A percentile compares a stretch with the other conserved stretches of the same genome.
These are phyloP conservation scores for Atta colombica DNA, from an alignment of 1,140 invertebrate genomes.

Conservation along the genomic window DNA sequence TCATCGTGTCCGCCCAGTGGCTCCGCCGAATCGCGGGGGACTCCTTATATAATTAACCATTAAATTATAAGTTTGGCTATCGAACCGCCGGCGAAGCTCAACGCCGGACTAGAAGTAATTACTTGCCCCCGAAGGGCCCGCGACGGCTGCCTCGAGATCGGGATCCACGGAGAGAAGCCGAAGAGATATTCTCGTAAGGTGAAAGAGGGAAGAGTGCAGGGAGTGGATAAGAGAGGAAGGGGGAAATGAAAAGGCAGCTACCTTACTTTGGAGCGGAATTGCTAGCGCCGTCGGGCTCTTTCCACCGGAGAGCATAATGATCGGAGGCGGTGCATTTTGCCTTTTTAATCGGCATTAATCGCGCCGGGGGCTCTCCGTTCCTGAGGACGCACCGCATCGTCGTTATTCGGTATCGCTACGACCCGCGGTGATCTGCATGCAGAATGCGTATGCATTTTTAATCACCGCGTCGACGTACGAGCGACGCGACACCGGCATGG, in stretches of 20 bases:
- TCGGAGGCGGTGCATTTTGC: constrained; percentile 77
- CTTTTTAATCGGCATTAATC: constrained; percentile 85
- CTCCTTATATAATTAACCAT: constrained; percentile 87
- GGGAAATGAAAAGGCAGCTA: constrained; percentile 76
- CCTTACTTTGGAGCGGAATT: constrained; percentile 82
- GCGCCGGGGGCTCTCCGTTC: constrained; percentile 73
- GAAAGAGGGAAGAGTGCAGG: constrained; percentile 38
- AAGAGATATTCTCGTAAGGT: constrained; percentile 6
- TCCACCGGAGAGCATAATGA: constrained; percentile 74
- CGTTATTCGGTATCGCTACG: constrained; percentile 66
- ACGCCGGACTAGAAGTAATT: constrained; percentile 85
- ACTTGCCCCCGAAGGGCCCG: constrained; percentile 74
- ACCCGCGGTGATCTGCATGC: constrained; percentile 63
- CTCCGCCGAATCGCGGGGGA: constrained; percentile 84
- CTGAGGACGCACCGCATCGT: constrained; percentile 56
- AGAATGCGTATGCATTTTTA: constrained; percentile 66
- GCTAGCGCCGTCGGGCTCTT: constrained; percentile 64
- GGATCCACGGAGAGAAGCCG: constrained; percentile 2
- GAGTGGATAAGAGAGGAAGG: constrained; percentile 52
- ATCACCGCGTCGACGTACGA: constrained; percentile 32
- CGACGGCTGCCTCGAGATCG: constrained; percentile 63
- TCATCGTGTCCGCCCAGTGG: constrained; percentile 86
- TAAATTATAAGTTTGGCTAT: constrained; percentile 87
- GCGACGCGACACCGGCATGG: constrained; percentile 37
- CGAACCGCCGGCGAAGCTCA: constrained; percentile 81